These are phyloP conservation scores for Neodiprion fabricii DNA, from an alignment of 1,140 invertebrate species.

Conservation along the genomic window DNA sequence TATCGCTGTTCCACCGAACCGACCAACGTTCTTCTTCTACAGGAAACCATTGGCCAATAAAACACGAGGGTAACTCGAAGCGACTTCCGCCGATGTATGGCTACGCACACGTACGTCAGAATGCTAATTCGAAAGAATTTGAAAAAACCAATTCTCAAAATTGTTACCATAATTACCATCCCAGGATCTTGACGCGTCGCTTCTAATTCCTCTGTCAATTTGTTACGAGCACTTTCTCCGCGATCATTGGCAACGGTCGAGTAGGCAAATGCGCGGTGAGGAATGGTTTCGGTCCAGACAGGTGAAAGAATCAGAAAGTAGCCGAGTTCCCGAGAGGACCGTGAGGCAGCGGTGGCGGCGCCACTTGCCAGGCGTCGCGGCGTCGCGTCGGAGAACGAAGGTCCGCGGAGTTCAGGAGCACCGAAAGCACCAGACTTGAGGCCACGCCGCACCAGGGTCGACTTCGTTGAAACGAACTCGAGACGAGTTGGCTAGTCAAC, in stretches of 20 bases:
- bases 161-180: no score
- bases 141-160: no score
- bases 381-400: background rate
- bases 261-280: no score
- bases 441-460: background rate
- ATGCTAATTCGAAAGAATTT: no score
- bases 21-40: background rate
- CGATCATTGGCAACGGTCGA: no score
- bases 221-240: no score
- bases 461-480: background rate
- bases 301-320: no score
- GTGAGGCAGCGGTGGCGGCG: background rate
- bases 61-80: background rate
- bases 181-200: no score
- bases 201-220: no score
- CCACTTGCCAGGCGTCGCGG: background rate
- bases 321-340: no score
- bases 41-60: background rate
- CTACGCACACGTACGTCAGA: background rate
- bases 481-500: background rate
- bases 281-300: no score
- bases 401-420: background rate
- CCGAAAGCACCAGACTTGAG: background rate
- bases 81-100: background rate
- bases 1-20: constrained; percentile 40